phyloP scores from a whole-genome alignment of 2,113 vertebrate genomes.

The Lepidothrix coronata region DNA sequence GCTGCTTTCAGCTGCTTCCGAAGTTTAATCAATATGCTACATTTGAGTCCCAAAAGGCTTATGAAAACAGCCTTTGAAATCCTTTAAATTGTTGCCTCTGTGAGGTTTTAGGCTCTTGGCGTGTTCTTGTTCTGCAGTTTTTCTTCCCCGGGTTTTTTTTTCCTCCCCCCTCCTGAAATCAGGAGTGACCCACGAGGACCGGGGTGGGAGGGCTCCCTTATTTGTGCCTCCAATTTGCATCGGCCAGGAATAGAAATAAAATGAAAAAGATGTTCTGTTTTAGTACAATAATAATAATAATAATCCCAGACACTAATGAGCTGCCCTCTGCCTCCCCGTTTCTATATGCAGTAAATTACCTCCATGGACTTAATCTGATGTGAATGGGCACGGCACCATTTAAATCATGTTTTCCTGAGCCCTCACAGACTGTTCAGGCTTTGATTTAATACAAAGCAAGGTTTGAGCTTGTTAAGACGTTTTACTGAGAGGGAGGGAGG shows the following conservation, averaged over 20 bases:
- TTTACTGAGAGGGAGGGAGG: background rate
- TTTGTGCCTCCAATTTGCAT: background rate
- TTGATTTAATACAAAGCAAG: constrained; percentile 9
- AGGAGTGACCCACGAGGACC: background rate
- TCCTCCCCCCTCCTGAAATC: background rate
- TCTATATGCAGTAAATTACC: constrained; percentile 45
- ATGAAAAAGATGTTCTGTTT: constrained; percentile 2
- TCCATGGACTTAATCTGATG: constrained; percentile 1
- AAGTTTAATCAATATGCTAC: constrained; percentile 71
- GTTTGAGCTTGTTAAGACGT: background rate
- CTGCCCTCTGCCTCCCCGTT: constrained; percentile 24
- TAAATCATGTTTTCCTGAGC: constrained; percentile 2
- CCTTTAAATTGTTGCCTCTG: constrained; percentile 55
- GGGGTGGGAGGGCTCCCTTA: background rate
- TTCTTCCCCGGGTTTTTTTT: background rate
- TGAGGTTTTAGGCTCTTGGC: constrained; percentile 24
- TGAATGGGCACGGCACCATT: background rate
- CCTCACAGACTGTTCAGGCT: background rate
- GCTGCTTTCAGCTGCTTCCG: constrained; percentile 57
- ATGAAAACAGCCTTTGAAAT: constrained; percentile 69
- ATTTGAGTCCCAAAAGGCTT: constrained; percentile 59
- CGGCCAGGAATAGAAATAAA: background rate
- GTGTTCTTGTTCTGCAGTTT: background rate
- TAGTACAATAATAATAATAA: constrained; percentile 34
- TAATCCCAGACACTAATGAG: constrained; percentile 41